These are phyloP conservation scores for Columba livia DNA, from an alignment of 2,113 vertebrate species.

Conservation along the genomic window DNA sequence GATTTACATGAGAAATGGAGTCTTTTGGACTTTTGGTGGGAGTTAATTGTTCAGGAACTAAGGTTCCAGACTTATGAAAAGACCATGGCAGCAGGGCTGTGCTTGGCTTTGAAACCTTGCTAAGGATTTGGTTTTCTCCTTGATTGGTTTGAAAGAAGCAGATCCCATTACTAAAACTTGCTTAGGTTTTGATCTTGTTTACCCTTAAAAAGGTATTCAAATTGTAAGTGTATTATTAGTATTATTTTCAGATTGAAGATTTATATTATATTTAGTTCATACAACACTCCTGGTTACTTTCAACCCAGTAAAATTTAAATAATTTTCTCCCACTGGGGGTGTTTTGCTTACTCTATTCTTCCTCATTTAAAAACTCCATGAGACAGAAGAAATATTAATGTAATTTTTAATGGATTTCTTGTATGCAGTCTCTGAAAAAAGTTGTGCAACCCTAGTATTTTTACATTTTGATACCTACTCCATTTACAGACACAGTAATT, in stretches of 20 bases:
- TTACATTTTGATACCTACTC: neutral
- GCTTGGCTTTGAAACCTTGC: neutral
- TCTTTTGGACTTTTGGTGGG: neutral
- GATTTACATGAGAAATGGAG: neutral
- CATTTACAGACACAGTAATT: neutral
- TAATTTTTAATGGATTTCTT: neutral
- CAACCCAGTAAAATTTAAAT: neutral
- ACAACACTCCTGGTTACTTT: neutral
- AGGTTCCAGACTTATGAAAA: neutral
- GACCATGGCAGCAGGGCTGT: accelerated
- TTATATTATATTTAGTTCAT: neutral
- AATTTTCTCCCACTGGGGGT: neutral
- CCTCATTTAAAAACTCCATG: neutral
- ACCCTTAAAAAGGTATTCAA: neutral
- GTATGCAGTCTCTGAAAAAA: neutral
- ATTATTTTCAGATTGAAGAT: neutral
- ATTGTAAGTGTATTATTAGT: neutral
- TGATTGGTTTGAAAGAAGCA: neutral
- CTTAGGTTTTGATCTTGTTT: neutral
- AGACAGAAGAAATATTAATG: neutral
- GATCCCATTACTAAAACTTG: neutral
- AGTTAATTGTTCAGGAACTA: neutral
- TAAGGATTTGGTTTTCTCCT: accelerated
- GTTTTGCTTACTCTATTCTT: neutral
- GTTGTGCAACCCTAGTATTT: neutral